Evolutionary conservation across 2,113 vertebrate species (phyloP).

Genomic region (Lota lota): DNA sequence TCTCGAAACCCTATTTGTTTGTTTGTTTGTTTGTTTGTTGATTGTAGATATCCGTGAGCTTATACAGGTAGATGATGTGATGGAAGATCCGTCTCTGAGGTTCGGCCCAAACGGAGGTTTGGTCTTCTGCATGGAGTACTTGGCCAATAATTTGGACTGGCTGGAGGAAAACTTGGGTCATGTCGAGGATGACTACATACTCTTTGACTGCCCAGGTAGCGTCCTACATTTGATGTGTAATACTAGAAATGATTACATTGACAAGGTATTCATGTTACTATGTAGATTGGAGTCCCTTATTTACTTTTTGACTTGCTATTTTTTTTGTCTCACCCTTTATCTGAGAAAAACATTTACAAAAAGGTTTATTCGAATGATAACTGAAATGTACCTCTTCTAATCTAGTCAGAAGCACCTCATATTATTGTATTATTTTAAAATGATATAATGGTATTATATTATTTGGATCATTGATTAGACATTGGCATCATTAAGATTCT

Average conservation of each 20-base stretch:
- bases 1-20: too few relatives aligned
- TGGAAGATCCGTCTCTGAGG: constrained; percentile 87
- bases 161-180: constrained; percentile 90
- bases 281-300: too few relatives aligned
- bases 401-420: background rate
- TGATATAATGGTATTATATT: background rate
- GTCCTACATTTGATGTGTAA: background rate
- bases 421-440: background rate
- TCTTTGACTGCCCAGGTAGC: constrained; percentile 96
- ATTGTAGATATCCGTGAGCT: constrained; percentile 89
- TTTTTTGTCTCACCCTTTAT: too few relatives aligned
- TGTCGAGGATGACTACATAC: constrained; percentile 91
- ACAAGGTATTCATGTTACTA: too few relatives aligned
- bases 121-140: constrained; percentile 98
- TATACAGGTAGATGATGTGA: constrained; percentile 95
- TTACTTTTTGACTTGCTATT: too few relatives aligned
- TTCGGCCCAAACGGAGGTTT: constrained; percentile 95
- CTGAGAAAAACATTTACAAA: too few relatives aligned
- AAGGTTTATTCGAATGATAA: too few relatives aligned
- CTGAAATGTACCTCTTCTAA: background rate
- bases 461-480: too few relatives aligned
- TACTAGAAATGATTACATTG: too few relatives aligned
- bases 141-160: constrained; percentile 94
- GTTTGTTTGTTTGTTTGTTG: too few relatives aligned
- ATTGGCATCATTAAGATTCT: background rate